Evolutionary conservation across 2,888 invertebrate genomes (phyloP).

Genomic region (Caenorhabditis zanzibari): DNA sequence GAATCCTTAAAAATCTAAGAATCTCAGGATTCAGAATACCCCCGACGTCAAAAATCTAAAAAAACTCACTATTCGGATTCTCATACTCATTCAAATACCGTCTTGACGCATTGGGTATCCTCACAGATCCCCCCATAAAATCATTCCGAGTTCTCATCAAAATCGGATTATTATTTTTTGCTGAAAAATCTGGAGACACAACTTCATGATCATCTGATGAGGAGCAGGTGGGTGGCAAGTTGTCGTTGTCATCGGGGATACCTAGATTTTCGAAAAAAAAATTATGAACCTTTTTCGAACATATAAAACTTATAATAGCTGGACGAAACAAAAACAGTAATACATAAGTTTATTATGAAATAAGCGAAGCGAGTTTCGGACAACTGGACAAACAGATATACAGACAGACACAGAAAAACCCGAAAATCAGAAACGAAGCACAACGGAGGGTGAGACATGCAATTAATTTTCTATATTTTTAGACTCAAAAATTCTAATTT

Average conservation of each 20-base stretch:
- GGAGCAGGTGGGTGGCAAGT: constrained; percentile 72
- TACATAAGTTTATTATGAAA: neutral
- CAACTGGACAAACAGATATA: constrained; percentile 8
- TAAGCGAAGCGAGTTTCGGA: neutral
- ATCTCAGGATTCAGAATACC: neutral
- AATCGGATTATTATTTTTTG: neutral
- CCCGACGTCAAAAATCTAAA: no score
- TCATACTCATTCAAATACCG: constrained; percentile 11
- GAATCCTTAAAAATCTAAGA: neutral
- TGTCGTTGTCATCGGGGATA: constrained; percentile 60
- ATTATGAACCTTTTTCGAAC: neutral
- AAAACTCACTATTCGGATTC: neutral
- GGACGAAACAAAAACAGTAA: constrained; percentile 1
- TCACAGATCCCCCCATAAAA: constrained; percentile 36
- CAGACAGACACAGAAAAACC: constrained; percentile 24
- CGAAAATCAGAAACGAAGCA: constrained; percentile 5
- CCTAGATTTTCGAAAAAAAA: neutral
- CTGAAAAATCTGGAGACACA: constrained; percentile 46
- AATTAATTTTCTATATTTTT: neutral
- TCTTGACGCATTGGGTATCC: neutral
- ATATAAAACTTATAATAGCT: no score
- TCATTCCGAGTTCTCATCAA: constrained; percentile 50
- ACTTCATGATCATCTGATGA: constrained; percentile 74
- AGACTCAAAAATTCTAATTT: neutral
- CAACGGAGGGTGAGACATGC: constrained; percentile 17